Evolutionary conservation across 2,888 invertebrate species (phyloP).

Genomic region (Meliscaeva auricollis): DNA sequence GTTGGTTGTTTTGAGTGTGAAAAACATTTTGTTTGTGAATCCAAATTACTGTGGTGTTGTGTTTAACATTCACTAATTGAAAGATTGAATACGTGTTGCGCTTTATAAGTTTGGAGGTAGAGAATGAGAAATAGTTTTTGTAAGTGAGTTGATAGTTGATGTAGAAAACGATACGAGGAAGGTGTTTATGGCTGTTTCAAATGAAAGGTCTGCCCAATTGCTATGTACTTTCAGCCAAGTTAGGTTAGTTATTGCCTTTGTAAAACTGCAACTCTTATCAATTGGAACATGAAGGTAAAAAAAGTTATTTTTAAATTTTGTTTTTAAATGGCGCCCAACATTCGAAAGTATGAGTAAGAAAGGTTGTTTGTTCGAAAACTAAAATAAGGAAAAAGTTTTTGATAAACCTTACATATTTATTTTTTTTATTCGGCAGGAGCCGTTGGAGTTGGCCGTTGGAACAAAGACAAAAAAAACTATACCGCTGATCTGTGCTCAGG

Average conservation of each 20-base stretch:
- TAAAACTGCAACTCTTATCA: no score
- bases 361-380: no score
- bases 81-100: conserved; percentile 56
- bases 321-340: conserved; percentile 3
- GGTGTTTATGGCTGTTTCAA: background rate
- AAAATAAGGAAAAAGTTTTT: no score
- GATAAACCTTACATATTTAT: no score
- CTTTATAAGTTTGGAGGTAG: background rate
- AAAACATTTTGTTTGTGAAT: conserved; percentile 60
- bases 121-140: background rate
- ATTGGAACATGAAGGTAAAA: no score
- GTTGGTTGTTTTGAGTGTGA: conserved; percentile 45
- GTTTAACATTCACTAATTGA: conserved; percentile 70
- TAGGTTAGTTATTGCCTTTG: background rate
- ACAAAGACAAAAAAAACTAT: no score
- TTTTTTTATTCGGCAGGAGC: no score
- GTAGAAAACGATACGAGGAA: background rate
- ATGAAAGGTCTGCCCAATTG: no score
- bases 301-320: background rate
- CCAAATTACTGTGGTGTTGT: conserved; percentile 33
- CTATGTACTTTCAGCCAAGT: no score
- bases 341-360: background rate
- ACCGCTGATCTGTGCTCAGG: no score
- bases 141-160: background rate
- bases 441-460: no score